Percentiles rank a stretch among this genome's conserved stretches.
Conservation (phyloP, 2,113 vertebrate species). For the Elephantulus edwardii region DNA sequence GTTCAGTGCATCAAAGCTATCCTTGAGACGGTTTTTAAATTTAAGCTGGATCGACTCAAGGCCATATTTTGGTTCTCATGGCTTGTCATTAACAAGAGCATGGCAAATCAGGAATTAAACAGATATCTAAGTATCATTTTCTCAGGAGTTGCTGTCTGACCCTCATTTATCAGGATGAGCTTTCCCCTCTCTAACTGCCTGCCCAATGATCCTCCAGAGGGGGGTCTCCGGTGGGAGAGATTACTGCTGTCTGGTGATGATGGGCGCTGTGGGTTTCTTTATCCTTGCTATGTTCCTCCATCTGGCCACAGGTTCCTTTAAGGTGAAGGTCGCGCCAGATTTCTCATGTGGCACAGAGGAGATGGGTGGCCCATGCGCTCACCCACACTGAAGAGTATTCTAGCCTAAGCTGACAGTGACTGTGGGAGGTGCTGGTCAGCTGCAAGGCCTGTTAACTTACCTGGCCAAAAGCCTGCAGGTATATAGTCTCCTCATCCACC, state of each 20-base stretch:
- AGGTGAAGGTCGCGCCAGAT: no score
- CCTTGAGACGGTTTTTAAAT: no score
- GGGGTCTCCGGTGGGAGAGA: no score
- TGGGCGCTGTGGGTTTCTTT: background rate
- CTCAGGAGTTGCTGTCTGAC: background rate
- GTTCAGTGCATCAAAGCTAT: no score
- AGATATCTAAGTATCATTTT: fast-evolving
- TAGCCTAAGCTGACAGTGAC: background rate
- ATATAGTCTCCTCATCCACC: background rate
- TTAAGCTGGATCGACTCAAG: no score
- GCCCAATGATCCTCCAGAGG: no score
- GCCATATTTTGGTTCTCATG: no score
- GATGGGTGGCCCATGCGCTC: background rate
- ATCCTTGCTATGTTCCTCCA: background rate
- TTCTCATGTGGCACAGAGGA: background rate
- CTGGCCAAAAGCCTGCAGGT: background rate
- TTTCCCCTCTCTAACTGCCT: background rate
- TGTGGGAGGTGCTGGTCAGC: background rate
- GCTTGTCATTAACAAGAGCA: no score
- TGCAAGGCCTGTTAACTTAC: background rate
- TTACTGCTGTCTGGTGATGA: background rate
- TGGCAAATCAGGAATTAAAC: background rate
- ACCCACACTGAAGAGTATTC: background rate
- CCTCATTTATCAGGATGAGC: background rate
- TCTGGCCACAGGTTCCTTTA: background rate